Percentiles rank a stretch among this genome's conserved stretches.
Conservation (phyloP, 1,140 invertebrate genomes). For the Macrosteles quadrilineatus region DNA sequence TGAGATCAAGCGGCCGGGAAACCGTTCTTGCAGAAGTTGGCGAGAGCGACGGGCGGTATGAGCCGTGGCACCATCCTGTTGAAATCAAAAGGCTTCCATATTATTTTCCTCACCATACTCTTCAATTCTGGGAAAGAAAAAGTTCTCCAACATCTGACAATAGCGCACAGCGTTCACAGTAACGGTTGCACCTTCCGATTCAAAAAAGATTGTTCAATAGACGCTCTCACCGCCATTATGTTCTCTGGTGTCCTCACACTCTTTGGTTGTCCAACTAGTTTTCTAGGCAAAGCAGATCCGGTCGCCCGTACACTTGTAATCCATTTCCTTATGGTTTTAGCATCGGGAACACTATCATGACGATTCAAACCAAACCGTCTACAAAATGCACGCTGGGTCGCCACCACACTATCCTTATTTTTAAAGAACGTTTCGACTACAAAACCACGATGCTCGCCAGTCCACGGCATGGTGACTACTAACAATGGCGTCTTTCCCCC, state of each 20-base stretch:
- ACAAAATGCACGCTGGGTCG: neutral
- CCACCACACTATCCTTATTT: neutral
- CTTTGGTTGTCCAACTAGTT: neutral
- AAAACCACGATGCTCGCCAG: neutral
- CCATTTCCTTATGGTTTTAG: slow-evolving; percentile 9
- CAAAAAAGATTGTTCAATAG: neutral
- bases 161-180: neutral
- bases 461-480: neutral
- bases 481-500: too few species aligned
- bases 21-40: slow-evolving; percentile 23
- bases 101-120: neutral
- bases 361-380: too few species aligned
- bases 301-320: neutral
- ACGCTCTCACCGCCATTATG: neutral
- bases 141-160: slow-evolving; percentile 1
- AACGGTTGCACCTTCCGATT: neutral
- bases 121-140: neutral
- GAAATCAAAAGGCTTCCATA: slow-evolving; percentile 34
- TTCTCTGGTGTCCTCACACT: slow-evolving; percentile 10
- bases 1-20: slow-evolving; percentile 43
- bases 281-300: neutral
- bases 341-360: too few species aligned
- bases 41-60: slow-evolving; percentile 34
- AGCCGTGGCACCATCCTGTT: slow-evolving; percentile 40
- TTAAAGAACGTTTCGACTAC: neutral